Conservation (phyloP, 2,888 invertebrate species). For the Elysia crispata region DNA sequence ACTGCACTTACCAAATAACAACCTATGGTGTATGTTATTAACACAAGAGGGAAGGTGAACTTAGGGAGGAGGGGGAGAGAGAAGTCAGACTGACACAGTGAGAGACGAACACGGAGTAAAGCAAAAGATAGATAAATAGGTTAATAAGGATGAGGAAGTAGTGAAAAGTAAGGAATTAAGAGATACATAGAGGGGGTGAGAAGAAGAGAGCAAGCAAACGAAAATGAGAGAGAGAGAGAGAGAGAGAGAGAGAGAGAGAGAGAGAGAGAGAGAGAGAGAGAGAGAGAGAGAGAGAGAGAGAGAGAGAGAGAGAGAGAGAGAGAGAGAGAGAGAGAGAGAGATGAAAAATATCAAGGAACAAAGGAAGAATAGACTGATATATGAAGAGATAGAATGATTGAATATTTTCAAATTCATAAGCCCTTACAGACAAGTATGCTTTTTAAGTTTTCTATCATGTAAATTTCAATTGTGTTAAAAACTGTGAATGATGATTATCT, state of each 20-base stretch:
- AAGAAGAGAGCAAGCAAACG: neutral
- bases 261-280: neutral
- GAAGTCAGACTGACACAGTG: no score
- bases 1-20: no score
- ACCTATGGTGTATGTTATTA: neutral
- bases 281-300: neutral
- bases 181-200: neutral
- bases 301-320: neutral
- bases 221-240: neutral
- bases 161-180: no score
- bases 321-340: constrained; percentile 1
- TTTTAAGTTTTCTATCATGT: no score
- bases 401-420: no score
- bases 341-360: neutral
- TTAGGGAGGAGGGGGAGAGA: neutral
- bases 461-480: no score
- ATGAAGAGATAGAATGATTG: neutral
- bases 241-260: neutral
- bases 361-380: neutral
- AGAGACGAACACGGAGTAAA: no score
- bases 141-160: no score
- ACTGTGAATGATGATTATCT: no score
- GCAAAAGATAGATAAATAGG: no score
- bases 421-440: no score
- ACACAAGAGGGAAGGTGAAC: neutral